These are phyloP conservation scores for Bugula neritina DNA, from an alignment of 2,888 invertebrate species.

Conservation along the genomic window DNA sequence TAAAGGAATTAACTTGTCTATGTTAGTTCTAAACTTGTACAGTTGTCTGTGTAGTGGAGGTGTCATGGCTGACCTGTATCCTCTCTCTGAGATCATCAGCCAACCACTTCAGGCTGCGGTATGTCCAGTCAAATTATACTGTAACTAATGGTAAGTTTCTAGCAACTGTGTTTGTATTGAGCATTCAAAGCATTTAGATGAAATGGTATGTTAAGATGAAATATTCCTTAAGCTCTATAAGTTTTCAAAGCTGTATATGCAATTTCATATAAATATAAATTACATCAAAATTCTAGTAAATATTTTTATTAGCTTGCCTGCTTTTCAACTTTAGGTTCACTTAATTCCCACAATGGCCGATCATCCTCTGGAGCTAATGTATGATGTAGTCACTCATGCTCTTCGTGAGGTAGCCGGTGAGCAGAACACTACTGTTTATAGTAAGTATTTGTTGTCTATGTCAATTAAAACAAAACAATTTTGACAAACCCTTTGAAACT, in stretches of 20 bases:
- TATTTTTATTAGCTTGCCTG: too few species aligned
- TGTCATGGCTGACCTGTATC: not conserved
- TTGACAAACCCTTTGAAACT: too few species aligned
- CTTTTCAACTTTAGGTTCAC: not conserved
- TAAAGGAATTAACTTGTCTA: conserved; percentile 4
- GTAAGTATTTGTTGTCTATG: not conserved
- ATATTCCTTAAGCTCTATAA: too few species aligned
- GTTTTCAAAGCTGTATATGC: too few species aligned
- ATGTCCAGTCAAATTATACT: not conserved
- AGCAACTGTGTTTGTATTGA: too few species aligned
- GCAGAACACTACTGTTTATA: not conserved
- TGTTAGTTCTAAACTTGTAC: conserved; percentile 22
- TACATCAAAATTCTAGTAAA: too few species aligned
- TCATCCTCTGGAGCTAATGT: not conserved
- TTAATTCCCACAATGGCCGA: conserved; percentile 16
- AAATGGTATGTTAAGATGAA: too few species aligned
- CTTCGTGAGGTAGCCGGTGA: not conserved
- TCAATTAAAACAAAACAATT: too few species aligned
- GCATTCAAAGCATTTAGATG: too few species aligned
- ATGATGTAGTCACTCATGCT: not conserved
- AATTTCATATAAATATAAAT: too few species aligned
- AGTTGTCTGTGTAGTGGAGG: conserved; percentile 1
- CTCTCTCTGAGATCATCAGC: conserved; percentile 16
- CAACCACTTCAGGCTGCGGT: conserved; percentile 14
- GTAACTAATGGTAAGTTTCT: too few species aligned